Conservation (phyloP, 2,797 vertebrate genomes). For the Sternotherus odoratus region DNA sequence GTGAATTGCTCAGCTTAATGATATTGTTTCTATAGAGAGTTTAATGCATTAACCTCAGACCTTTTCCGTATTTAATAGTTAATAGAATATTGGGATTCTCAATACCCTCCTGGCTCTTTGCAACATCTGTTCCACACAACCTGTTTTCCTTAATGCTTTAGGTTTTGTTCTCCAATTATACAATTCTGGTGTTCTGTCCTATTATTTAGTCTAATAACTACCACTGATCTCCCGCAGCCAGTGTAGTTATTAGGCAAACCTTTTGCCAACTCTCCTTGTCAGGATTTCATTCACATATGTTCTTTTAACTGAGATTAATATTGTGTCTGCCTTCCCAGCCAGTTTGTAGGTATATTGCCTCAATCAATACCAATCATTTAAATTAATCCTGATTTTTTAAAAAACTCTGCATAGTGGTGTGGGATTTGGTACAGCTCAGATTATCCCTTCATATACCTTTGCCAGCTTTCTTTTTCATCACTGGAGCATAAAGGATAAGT, state of each 20-base stretch:
- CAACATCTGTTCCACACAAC: neutral
- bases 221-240: conserved; percentile 10
- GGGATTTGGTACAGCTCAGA: conserved; percentile 42
- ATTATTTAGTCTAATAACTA: conserved; percentile 49
- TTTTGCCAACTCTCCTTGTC: conserved; percentile 22
- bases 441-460: conserved; percentile 22
- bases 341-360: conserved; percentile 33
- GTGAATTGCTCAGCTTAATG: neutral
- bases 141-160: conserved; percentile 20
- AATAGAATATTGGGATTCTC: neutral
- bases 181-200: conserved; percentile 35
- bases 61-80: conserved; percentile 16
- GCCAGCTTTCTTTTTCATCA: conserved; percentile 11
- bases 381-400: conserved; percentile 15
- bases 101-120: neutral
- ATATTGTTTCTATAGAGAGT: neutral
- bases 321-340: conserved; percentile 26
- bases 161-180: neutral
- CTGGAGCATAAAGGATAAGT: conserved; percentile 20
- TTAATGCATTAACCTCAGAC: neutral
- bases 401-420: neutral
- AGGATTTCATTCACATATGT: conserved; percentile 51
- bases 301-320: conserved; percentile 60
- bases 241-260: neutral
- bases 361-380: conserved; percentile 58